Percentiles rank a stretch among this genome's conserved stretches.
These are phyloP conservation scores for Tribolium freemani DNA, from an alignment of 2,888 invertebrate species.

Conservation along the genomic window DNA sequence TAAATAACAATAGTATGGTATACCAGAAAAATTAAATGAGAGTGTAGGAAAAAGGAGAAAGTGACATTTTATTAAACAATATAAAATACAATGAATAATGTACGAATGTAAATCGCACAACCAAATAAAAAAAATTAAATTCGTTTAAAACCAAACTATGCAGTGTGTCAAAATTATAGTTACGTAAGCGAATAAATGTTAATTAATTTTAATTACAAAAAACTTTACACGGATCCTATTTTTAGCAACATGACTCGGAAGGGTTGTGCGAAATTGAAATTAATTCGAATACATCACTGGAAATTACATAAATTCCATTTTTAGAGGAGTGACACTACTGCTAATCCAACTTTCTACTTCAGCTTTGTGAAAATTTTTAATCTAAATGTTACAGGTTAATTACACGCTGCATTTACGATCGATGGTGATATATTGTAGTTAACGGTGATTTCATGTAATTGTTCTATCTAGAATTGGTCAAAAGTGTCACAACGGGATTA, in stretches of 20 bases:
- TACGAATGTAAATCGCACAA: background rate
- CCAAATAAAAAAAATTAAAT: background rate
- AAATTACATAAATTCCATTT: slow-evolving; percentile 3
- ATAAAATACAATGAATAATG: background rate
- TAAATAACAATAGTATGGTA: background rate
- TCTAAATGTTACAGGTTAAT: background rate
- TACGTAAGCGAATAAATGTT: background rate
- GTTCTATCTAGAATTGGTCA: background rate
- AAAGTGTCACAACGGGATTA: slow-evolving; percentile 8
- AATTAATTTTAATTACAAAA: background rate
- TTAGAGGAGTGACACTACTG: background rate
- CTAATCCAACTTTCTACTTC: background rate
- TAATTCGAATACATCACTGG: background rate
- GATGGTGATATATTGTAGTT: background rate
- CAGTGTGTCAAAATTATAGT: background rate
- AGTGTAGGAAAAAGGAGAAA: background rate
- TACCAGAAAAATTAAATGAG: background rate
- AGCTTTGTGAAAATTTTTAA: background rate
- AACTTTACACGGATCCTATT: background rate
- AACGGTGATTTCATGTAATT: background rate
- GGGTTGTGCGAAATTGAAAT: background rate
- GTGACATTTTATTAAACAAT: background rate
- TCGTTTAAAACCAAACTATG: background rate
- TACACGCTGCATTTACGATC: slow-evolving; percentile 14
- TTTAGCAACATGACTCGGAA: background rate